Evolutionary conservation across 2,888 invertebrate species (phyloP).

Genomic region (Lasiommata megera): DNA sequence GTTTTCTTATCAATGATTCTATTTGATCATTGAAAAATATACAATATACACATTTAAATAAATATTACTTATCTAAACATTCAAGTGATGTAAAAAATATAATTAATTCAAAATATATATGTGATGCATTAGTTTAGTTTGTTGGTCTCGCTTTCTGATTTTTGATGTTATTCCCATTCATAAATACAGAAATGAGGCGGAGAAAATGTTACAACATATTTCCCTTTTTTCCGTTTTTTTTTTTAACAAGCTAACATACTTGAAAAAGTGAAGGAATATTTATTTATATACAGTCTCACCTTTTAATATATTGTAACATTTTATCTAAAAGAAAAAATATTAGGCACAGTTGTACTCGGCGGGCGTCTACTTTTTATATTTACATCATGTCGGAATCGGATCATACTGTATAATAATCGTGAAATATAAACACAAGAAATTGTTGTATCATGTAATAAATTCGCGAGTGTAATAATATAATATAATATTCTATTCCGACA

Average conservation of each 20-base stretch:
- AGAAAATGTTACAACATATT: slow-evolving; percentile 18
- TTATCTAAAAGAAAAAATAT: slow-evolving; percentile 34
- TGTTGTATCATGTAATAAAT: neutral
- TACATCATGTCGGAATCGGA: slow-evolving; percentile 63
- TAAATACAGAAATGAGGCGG: neutral
- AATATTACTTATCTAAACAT: too few species aligned
- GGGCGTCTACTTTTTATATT: slow-evolving; percentile 59
- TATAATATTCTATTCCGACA: slow-evolving; percentile 52
- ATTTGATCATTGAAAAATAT: too few species aligned
- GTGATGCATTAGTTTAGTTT: slow-evolving; percentile 18
- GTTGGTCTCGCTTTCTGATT: slow-evolving; percentile 9
- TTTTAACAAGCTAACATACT: neutral
- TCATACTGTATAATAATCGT: slow-evolving; percentile 17
- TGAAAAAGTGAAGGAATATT: neutral
- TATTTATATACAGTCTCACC: neutral
- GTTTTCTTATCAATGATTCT: too few species aligned
- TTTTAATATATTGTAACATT: slow-evolving; percentile 10
- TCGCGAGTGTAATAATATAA: neutral
- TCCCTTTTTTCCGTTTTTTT: neutral
- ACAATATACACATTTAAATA: too few species aligned
- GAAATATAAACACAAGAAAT: neutral
- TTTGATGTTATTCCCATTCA: neutral
- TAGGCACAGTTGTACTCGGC: slow-evolving; percentile 60
- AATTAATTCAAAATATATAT: neutral
- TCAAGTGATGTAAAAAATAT: too few species aligned